phyloP scores from a whole-genome alignment of 2,888 invertebrate species.

The Cantharis rustica region DNA sequence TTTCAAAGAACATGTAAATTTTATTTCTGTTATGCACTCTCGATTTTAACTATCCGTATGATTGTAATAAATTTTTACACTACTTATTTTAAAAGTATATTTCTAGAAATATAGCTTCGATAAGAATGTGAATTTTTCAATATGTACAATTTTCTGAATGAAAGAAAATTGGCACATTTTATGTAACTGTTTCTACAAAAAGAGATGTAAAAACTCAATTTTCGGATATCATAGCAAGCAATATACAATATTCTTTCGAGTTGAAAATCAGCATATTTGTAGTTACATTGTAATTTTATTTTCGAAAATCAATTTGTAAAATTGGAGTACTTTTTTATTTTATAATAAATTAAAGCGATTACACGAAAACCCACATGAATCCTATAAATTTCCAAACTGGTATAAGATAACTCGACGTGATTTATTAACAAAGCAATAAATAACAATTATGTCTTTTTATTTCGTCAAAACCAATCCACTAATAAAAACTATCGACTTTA shows the following conservation, averaged over 20 bases:
- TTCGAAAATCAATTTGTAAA: background rate
- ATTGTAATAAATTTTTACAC: background rate
- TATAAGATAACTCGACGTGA: background rate
- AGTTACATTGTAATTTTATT: background rate
- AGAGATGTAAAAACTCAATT: background rate
- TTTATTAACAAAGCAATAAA: background rate
- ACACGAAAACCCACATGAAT: background rate
- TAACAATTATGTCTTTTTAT: background rate
- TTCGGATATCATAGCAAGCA: background rate
- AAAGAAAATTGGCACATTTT: background rate
- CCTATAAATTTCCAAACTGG: background rate
- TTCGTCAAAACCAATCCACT: background rate
- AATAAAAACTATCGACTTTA: background rate
- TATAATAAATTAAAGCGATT: background rate
- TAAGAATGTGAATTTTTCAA: background rate
- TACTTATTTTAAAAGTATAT: background rate
- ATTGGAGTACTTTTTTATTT: background rate
- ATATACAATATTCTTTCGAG: background rate
- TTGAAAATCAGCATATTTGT: background rate
- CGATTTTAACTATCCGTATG: no score
- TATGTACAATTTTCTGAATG: background rate
- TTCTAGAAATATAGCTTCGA: background rate
- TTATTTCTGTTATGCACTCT: no score
- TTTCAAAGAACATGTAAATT: no score
- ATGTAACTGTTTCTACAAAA: background rate